Conservation (phyloP, 2,113 vertebrate species). For the Apodemus speciosus region DNA sequence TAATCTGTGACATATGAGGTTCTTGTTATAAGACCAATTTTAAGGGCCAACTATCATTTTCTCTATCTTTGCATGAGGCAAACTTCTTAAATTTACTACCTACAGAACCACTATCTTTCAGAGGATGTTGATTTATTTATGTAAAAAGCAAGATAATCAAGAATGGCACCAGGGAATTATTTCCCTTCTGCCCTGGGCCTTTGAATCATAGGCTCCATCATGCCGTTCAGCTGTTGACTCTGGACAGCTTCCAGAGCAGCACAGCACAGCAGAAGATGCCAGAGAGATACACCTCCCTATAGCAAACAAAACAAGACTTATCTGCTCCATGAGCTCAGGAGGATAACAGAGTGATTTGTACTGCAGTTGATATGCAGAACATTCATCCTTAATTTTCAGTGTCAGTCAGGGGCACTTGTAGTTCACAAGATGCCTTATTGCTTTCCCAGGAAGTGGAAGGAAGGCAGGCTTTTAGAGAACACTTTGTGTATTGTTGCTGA, state of each 20-base stretch:
- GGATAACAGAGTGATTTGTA: constrained; percentile 72
- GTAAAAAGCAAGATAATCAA: constrained; percentile 82
- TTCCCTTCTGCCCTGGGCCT: constrained; percentile 82
- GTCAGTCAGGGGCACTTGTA: constrained; percentile 53
- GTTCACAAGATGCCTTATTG: constrained; percentile 44
- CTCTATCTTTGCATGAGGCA: constrained; percentile 77
- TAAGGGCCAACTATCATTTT: constrained; percentile 72
- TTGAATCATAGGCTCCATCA: constrained; percentile 82
- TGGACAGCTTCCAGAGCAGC: constrained; percentile 80
- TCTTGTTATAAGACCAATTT: constrained; percentile 62
- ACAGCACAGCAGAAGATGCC: constrained; percentile 75
- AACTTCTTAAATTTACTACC: constrained; percentile 78
- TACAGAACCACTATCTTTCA: constrained; percentile 77
- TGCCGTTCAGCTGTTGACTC: constrained; percentile 83
- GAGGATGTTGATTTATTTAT: constrained; percentile 83
- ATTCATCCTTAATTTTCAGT: constrained; percentile 13
- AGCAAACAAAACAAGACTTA: constrained; percentile 79
- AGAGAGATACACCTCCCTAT: constrained; percentile 74
- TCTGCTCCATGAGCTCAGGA: constrained; percentile 71
- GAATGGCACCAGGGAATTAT: constrained; percentile 83
- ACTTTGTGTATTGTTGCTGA: background rate
- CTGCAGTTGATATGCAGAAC: constrained; percentile 62
- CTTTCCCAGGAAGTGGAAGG: constrained; percentile 62
- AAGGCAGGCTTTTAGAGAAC: background rate
- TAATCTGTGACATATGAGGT: constrained; percentile 72